phyloP scores from a whole-genome alignment of 2,888 invertebrate species.

The Drosophila niveifrons region DNA sequence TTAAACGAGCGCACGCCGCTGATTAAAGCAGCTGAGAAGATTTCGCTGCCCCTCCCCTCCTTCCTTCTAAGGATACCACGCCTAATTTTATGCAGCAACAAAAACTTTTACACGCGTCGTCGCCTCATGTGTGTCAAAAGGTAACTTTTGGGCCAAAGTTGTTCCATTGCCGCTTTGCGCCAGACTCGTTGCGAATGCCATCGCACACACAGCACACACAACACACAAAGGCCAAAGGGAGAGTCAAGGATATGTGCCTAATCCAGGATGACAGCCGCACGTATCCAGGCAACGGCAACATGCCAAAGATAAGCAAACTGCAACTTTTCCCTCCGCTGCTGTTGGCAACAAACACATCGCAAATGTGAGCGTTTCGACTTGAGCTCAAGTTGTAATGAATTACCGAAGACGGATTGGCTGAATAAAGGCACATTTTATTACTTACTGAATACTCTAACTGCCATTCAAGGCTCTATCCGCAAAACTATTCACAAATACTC shows the following conservation, averaged over 20 bases:
- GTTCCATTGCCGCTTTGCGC: constrained; percentile 1
- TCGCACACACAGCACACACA: background rate
- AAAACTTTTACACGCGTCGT: constrained; percentile 79
- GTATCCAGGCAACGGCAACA: constrained; percentile 54
- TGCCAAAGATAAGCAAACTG: constrained; percentile 64
- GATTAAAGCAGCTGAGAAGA: constrained; percentile 64
- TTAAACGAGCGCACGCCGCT: constrained; percentile 72
- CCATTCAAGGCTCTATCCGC: background rate
- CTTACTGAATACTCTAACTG: background rate
- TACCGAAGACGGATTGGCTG: background rate
- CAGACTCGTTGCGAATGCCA: constrained; percentile 39
- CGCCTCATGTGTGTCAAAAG: constrained; percentile 67
- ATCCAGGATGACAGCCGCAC: constrained; percentile 74
- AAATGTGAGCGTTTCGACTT: constrained; percentile 10
- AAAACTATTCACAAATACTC: background rate
- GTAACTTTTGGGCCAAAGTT: constrained; percentile 71
- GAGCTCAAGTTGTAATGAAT: constrained; percentile 24
- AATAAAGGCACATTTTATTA: background rate
- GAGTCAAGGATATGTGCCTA: constrained; percentile 66
- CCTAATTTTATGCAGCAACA: constrained; percentile 71
- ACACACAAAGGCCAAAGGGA: constrained; percentile 45
- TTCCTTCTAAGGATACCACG: constrained; percentile 16
- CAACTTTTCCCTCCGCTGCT: constrained; percentile 43
- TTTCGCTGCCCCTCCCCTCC: background rate
- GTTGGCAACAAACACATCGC: background rate